phyloP scores from a whole-genome alignment of 2,888 invertebrate species.

The Epistrophe eligans region DNA sequence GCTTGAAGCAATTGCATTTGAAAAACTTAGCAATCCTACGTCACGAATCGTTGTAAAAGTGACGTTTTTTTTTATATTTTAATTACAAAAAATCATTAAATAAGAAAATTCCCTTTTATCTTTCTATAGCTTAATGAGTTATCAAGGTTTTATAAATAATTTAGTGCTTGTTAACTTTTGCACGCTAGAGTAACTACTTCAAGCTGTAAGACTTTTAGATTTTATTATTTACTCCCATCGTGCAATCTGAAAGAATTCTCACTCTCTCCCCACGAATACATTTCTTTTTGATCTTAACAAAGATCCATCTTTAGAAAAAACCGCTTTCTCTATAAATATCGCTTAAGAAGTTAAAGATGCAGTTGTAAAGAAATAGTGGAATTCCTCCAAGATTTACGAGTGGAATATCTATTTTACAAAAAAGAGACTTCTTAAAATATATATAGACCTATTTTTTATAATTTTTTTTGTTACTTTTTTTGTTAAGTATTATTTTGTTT shows the following conservation, averaged over 20 bases:
- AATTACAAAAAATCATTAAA: too few relatives aligned
- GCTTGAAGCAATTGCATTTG: too few relatives aligned
- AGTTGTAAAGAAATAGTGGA: neutral
- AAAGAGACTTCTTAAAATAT: neutral
- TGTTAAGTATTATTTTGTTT: slow-evolving; percentile 51
- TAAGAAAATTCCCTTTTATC: too few relatives aligned
- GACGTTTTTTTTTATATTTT: too few relatives aligned
- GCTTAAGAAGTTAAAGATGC: neutral
- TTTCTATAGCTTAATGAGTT: neutral
- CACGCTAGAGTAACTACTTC: neutral
- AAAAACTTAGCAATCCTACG: too few relatives aligned
- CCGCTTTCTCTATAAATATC: neutral
- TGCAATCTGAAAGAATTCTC: neutral
- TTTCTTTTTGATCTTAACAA: neutral
- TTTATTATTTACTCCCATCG: neutral
- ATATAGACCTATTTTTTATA: neutral
- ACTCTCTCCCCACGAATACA: neutral
- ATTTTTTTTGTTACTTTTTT: slow-evolving; percentile 21
- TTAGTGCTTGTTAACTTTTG: neutral
- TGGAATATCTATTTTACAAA: neutral
- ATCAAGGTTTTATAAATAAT: neutral
- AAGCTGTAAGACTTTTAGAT: neutral
- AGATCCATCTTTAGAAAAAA: slow-evolving; percentile 6
- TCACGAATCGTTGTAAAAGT: too few relatives aligned
- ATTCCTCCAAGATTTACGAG: neutral